Evolutionary conservation across 2,888 invertebrate species (phyloP), one percentile per base, ranked within the genome.

Genomic region (Scelioninae gen. 1): DNA sequence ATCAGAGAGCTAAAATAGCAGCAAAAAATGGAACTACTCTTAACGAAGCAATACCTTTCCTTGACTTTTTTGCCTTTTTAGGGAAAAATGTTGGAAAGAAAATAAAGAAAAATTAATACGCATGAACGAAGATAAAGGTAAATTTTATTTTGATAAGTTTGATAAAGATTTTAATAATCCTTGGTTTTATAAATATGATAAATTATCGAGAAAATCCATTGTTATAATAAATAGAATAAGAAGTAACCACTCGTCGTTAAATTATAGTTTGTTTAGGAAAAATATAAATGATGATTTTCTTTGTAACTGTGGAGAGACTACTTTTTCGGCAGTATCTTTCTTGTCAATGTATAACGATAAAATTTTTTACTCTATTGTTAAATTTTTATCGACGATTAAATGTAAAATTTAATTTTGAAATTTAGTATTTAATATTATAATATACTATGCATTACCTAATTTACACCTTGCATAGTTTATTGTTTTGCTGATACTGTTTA

Each of bases 41-140:
- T 6, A 40, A 43, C 16, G 49, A 38, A 13, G 32, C 23, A 31
- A 55, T 68, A 7, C 55, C 55, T 5, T 13, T 29, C 5, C 43
- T 53, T n/a, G 55, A 68, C 15, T 11, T 68, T 15, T 55, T 68
- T 45, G 47, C 47, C 0, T 5, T 5, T 63, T 63, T n/a, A 63
- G 13, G 29, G n/a, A 15, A 13, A 63, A 63, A 56, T 56, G 45
- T 38, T 32, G 31, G 32, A 5, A 16, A 7, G 63, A 63, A 9
- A 63, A 47, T n/a, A 43, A 10, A 10, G n/a, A 43, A 1, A 43
- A n/a, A 5, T 38, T 38, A 43, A n/a, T 43, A 9, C 1, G 1
- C 10, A n/a, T 43, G 43, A 43, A 4, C 23, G 23, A 23, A 23
- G 23, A 23, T 23, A 23, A 23, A 23, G 23, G 2, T 1, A 23